Evolutionary conservation across 30 jellyfish, hydroid and myxozoan species (phyloP).

Genomic region (Nemopilema nomurai): DNA sequence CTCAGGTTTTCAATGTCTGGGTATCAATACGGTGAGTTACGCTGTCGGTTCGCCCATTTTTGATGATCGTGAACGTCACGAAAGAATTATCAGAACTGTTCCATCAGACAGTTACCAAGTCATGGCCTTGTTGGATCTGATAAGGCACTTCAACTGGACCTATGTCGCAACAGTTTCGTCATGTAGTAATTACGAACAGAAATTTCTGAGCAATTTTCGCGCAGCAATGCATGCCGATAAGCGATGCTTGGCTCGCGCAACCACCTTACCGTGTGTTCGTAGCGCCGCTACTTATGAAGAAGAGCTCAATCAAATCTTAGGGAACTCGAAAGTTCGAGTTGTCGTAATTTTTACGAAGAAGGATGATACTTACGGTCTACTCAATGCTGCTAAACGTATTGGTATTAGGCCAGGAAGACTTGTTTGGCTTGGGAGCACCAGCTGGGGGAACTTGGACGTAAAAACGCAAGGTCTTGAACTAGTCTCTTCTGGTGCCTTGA

Average conservation of each 20-base stretch:
- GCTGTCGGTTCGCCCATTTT: constrained; percentile 40
- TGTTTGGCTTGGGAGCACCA: constrained; percentile 35
- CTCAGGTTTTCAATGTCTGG: constrained; percentile 61
- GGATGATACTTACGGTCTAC: constrained; percentile 55
- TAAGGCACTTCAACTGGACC: constrained; percentile 66
- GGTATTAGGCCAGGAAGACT: constrained; percentile 18
- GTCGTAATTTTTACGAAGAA: constrained; percentile 26
- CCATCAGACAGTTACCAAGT: constrained; percentile 67
- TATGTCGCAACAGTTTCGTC: constrained; percentile 60
- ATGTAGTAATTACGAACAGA: constrained; percentile 47
- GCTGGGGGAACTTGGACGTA: constrained; percentile 47
- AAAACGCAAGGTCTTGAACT: constrained; percentile 31
- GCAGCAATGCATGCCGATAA: not conserved
- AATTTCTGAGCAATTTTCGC: constrained; percentile 17
- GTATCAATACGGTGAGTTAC: constrained; percentile 38
- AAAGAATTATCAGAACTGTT: constrained; percentile 44
- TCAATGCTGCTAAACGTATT: constrained; percentile 49
- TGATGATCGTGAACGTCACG: constrained; percentile 38
- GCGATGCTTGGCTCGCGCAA: constrained; percentile 48
- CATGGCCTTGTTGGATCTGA: constrained; percentile 38
- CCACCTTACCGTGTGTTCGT: constrained; percentile 33
- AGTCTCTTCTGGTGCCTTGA: constrained; percentile 58
- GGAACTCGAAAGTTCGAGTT: constrained; percentile 36
- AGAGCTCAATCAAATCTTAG: not conserved
- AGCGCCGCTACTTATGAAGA: constrained; percentile 32